A percentile compares a stretch with the other conserved stretches of the same genome.
Conservation (phyloP, 2,113 vertebrate genomes). For the Nipponia nippon region DNA sequence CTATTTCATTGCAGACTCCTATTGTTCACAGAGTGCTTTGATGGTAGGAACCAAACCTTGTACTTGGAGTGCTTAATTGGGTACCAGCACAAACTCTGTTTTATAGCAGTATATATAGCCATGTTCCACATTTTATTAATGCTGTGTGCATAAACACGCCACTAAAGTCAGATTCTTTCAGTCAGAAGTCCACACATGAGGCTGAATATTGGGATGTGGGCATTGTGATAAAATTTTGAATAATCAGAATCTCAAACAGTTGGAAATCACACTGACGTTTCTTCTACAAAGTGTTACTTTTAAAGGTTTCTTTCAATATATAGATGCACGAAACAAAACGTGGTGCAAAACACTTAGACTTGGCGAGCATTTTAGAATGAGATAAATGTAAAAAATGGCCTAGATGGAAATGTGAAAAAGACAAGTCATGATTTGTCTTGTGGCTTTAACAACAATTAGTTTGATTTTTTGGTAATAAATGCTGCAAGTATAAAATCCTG, state of each 20-base stretch:
- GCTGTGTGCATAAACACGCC: not conserved
- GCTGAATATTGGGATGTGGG: not conserved
- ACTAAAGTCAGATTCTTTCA: not conserved
- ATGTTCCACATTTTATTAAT: not conserved
- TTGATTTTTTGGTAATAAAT: not conserved
- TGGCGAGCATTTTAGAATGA: not conserved
- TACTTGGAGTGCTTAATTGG: not conserved
- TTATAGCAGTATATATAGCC: not conserved
- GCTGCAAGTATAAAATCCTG: not conserved
- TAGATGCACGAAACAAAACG: not conserved
- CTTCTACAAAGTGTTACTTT: not conserved
- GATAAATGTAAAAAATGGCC: not conserved
- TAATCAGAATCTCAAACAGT: not conserved
- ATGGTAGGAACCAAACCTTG: not conserved
- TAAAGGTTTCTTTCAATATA: not conserved
- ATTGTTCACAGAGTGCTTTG: conserved; percentile 24
- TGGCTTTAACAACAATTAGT: not conserved
- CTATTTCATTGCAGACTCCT: not conserved
- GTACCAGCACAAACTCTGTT: not conserved
- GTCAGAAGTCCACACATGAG: not conserved
- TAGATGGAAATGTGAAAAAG: not conserved
- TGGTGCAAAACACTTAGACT: not conserved
- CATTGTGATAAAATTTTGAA: not conserved
- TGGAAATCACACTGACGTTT: not conserved
- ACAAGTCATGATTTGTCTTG: not conserved